Conservation (phyloP, 2,888 invertebrate species). For the Acronicta alni region DNA sequence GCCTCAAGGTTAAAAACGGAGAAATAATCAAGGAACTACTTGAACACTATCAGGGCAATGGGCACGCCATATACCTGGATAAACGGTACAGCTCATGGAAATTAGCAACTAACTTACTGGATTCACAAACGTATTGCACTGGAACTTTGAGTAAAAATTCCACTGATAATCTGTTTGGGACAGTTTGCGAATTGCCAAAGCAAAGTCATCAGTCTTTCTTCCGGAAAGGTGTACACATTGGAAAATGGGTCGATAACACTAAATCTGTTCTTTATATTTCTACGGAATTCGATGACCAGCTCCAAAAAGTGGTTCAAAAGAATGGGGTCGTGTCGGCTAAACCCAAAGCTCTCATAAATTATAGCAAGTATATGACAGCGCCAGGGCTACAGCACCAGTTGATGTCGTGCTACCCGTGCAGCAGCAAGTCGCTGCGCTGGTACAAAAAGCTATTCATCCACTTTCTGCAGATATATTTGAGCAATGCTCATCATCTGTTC, state of each 20-base stretch:
- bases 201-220: constrained; percentile 7
- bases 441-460: constrained; percentile 22
- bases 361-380: constrained; percentile 24
- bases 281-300: constrained; percentile 25
- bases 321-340: neutral
- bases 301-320: neutral
- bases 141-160: constrained; percentile 25
- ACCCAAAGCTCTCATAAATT: constrained; percentile 25
- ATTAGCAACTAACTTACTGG: constrained; percentile 23
- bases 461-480: constrained; percentile 19
- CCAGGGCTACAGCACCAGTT: constrained; percentile 25
- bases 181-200: neutral
- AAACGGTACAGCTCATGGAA: constrained; percentile 30
- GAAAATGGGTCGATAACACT: constrained; percentile 21
- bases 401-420: constrained; percentile 18
- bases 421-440: constrained; percentile 8
- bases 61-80: constrained; percentile 38
- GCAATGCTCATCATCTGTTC: constrained; percentile 21
- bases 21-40: constrained; percentile 13
- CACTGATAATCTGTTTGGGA: constrained; percentile 22
- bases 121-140: constrained; percentile 38
- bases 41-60: constrained; percentile 9
- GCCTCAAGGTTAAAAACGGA: constrained; percentile 9
- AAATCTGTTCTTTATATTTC: constrained; percentile 22
- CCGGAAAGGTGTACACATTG: constrained; percentile 22